Evolutionary conservation across 2,888 invertebrate genomes (phyloP), one percentile per base, ranked within the genome.

Genomic region (Hirtodrosophila duncani): DNA sequence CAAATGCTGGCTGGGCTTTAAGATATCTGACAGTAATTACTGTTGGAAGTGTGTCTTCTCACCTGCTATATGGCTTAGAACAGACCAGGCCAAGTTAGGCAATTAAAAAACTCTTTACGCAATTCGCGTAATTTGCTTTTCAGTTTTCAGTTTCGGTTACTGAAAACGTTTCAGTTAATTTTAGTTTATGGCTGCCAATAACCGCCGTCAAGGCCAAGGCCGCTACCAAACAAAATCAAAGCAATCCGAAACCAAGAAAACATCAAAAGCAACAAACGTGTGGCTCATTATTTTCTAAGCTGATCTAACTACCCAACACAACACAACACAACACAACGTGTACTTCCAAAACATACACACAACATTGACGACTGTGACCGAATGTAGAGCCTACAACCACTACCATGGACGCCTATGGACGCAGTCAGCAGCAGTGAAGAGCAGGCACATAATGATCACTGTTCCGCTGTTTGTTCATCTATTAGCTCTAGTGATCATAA

Each of bases 171-270:
- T 67, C 46, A 65, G 57, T 81, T 77, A 56, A 80, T 77, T 77
- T 80, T 74, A 62, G 80, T 79, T 79, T 71, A 59, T 57, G 82
- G 52, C 74, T 60, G 74, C 81, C 74, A 75, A 75, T 74, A 75
- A 82, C 74, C 82, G 68, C 39, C 68, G 62, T 63, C 74, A 75
- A 75, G 74, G 74, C 82, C 82, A 82, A 82, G 81, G 72, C 81
- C 71, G 38, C 20, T 27, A 60, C 41, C 44, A 41, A 48, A 62
- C 63, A 44, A 48, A 63, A 43, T 24, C 41, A 59, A 21, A 48
- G 27, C 48, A 52, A 36, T n/a, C n/a, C n/a, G 55, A 53, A 52
- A 53, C 55, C 31, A 41, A 37, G 29, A 27, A 31, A 20, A 46
- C 20, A 21, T 17, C 11, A 20, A 18, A 10, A 11, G 10, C 9